Conservation (phyloP, 2,113 vertebrate genomes). For the Callocephalon fimbriatum region DNA sequence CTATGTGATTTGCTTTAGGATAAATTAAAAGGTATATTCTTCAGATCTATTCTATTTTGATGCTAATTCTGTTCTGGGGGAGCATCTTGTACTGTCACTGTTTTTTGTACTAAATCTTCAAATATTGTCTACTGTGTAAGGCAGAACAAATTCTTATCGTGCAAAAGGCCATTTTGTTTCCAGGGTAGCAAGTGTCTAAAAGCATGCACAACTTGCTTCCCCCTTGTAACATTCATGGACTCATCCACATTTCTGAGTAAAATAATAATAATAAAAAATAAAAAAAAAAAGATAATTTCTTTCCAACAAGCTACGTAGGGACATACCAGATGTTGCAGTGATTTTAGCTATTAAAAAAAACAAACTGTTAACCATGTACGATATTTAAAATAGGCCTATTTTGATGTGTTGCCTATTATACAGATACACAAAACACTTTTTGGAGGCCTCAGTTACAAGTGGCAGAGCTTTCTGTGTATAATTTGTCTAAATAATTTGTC, state of each 20-base stretch:
- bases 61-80: conserved; percentile 94
- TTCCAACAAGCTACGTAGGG: conserved; percentile 80
- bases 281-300: neutral
- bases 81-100: conserved; percentile 94
- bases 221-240: conserved; percentile 91
- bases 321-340: conserved; percentile 93
- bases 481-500: conserved; percentile 99
- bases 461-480: conserved; percentile 99
- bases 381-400: conserved; percentile 99
- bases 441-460: conserved; percentile 99
- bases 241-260: conserved; percentile 83
- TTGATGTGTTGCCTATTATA: conserved; percentile 99
- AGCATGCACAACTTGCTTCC: conserved; percentile 96
- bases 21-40: conserved; percentile 87
- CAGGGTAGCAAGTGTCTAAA: conserved; percentile 90
- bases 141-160: conserved; percentile 85
- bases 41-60: conserved; percentile 94
- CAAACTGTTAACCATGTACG: conserved; percentile 91
- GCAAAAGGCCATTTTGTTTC: conserved; percentile 83
- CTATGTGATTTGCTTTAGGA: conserved; percentile 92
- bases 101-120: conserved; percentile 91
- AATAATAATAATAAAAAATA: neutral
- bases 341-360: conserved; percentile 83
- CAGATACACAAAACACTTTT: conserved; percentile 93
- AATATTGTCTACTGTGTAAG: conserved; percentile 91